These are phyloP conservation scores for Ancistrus triradiatus DNA, from an alignment of 2,113 vertebrate species.

Conservation along the genomic window DNA sequence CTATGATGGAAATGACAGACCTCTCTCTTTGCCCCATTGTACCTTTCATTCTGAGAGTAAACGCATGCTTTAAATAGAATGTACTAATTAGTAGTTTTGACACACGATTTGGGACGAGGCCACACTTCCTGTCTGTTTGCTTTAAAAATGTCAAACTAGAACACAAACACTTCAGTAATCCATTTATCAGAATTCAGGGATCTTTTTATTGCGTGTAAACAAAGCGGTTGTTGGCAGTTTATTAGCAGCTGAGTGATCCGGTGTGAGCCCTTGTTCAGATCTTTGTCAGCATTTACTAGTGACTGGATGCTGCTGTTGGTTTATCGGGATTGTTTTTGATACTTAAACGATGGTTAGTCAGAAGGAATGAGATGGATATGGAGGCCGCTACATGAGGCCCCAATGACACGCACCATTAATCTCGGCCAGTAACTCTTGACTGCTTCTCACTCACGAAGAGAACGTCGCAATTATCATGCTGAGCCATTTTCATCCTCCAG, in stretches of 20 bases:
- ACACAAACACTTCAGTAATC: constrained; percentile 77
- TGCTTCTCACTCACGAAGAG: constrained; percentile 40
- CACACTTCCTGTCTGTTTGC: no score
- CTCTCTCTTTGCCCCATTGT: no score
- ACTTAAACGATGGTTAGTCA: constrained; percentile 15
- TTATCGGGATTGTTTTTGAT: neutral
- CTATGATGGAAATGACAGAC: no score
- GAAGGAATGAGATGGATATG: constrained; percentile 37
- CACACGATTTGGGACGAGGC: no score
- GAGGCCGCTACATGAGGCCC: constrained; percentile 41
- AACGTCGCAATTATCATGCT: constrained; percentile 23
- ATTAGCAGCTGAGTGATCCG: neutral
- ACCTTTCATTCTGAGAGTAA: no score
- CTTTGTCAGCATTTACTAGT: constrained; percentile 1
- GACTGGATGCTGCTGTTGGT: neutral
- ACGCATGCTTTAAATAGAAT: no score
- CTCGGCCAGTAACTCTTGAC: constrained; percentile 46
- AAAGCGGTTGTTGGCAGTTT: constrained; percentile 97
- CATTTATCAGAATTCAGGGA: constrained; percentile 73
- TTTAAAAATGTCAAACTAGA: constrained; percentile 92
- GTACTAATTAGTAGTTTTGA: no score
- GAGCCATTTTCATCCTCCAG: neutral
- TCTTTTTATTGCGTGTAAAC: constrained; percentile 90
- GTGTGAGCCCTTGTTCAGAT: neutral
- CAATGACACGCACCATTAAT: constrained; percentile 59